phyloP scores from a whole-genome alignment of 2,797 vertebrate species.

The Smutsia temminckii region DNA sequence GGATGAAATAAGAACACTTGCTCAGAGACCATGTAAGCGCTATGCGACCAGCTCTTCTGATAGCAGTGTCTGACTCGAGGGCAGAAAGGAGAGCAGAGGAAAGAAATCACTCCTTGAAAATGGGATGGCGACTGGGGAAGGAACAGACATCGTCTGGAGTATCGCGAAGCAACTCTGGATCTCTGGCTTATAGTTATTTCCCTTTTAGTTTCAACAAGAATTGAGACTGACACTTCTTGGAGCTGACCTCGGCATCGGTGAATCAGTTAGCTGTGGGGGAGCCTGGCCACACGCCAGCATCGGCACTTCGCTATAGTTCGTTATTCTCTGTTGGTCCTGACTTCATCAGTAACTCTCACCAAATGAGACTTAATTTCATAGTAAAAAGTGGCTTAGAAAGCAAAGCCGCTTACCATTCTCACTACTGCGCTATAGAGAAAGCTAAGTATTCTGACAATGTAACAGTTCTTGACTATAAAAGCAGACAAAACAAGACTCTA shows the following conservation, averaged over 20 bases:
- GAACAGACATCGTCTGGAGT: not conserved
- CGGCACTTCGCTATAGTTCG: no score
- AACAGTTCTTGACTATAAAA: not conserved
- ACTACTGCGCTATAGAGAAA: not conserved
- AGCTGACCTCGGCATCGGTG: not conserved
- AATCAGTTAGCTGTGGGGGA: not conserved
- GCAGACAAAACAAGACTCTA: not conserved
- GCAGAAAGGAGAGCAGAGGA: not conserved
- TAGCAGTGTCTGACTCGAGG: not conserved
- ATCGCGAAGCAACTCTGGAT: not conserved
- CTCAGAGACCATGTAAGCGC: not conserved
- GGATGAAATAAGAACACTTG: not conserved
- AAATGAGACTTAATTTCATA: not conserved
- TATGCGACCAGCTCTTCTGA: not conserved
- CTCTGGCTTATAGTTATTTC: not conserved
- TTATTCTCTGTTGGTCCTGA: not conserved
- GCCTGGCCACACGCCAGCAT: not conserved
- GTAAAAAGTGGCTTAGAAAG: not conserved
- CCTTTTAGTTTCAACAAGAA: not conserved
- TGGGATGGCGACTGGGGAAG: not conserved
- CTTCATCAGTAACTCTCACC: not conserved
- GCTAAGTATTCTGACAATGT: not conserved
- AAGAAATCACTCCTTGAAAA: constrained; percentile 23
- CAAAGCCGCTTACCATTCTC: not conserved
- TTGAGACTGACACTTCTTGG: not conserved